Evolutionary conservation across 2,113 vertebrate species (phyloP).

Genomic region (Formicarius rufipectus): DNA sequence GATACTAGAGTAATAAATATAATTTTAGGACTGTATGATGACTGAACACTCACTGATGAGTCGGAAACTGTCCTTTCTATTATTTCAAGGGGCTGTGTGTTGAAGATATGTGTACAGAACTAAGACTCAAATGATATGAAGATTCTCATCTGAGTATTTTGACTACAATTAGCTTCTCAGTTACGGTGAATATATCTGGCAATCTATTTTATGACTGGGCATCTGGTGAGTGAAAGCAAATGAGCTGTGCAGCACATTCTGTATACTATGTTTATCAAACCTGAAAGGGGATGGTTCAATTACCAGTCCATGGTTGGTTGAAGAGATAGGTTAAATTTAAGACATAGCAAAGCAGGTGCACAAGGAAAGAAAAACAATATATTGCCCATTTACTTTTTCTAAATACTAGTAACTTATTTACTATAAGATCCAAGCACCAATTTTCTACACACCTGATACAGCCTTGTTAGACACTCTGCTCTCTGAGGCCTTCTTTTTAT

Average conservation of each 20-base stretch:
- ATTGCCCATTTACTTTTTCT: not conserved
- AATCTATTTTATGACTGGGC: not conserved
- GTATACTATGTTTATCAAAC: not conserved
- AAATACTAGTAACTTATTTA: slow-evolving; percentile 32
- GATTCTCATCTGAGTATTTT: not conserved
- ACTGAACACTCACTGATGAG: not conserved
- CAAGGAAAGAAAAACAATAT: slow-evolving; percentile 41
- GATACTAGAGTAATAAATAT: not conserved
- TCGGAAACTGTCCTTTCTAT: not conserved
- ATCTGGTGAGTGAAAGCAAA: slow-evolving; percentile 28
- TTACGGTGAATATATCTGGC: not conserved
- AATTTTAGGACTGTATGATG: not conserved
- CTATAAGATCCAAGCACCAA: slow-evolving; percentile 23
- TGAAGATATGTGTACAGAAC: not conserved
- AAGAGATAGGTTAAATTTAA: not conserved
- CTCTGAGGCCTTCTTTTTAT: slow-evolving; percentile 79
- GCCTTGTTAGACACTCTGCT: slow-evolving; percentile 79
- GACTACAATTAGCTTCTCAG: not conserved
- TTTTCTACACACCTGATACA: slow-evolving; percentile 80
- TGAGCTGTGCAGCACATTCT: slow-evolving; percentile 23
- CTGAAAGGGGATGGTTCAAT: not conserved
- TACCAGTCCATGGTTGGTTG: not conserved
- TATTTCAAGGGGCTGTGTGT: not conserved
- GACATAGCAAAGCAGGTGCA: slow-evolving; percentile 55
- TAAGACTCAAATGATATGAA: not conserved